Percentiles rank a stretch among this genome's conserved stretches.
These are phyloP conservation scores for Trachelus iudaicus DNA, from an alignment of 2,888 invertebrate species.

Conservation along the genomic window DNA sequence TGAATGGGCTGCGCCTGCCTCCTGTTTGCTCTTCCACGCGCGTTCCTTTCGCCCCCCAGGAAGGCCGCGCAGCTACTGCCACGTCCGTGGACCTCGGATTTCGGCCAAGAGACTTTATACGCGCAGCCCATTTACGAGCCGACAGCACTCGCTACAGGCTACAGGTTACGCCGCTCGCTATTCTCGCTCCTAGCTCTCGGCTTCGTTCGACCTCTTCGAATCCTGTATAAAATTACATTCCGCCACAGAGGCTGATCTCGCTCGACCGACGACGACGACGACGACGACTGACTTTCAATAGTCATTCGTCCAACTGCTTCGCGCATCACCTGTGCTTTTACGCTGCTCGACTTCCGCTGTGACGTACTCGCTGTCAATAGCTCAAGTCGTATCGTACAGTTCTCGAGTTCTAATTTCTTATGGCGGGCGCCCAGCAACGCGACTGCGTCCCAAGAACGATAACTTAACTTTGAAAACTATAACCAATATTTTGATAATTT, in stretches of 20 bases:
- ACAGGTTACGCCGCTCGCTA: too few relatives aligned
- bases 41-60: background rate
- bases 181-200: too few relatives aligned
- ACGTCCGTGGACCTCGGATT: constrained; percentile 16
- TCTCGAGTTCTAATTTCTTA: too few relatives aligned
- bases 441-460: too few relatives aligned
- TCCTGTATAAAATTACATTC: constrained; percentile 39
- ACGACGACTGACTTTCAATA: constrained; percentile 35
- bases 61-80: background rate
- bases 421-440: too few relatives aligned
- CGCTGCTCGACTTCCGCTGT: background rate
- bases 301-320: constrained; percentile 31
- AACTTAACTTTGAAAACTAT: too few relatives aligned
- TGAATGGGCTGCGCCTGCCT: constrained; percentile 9
- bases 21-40: constrained; percentile 4
- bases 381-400: too few relatives aligned
- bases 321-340: constrained; percentile 5
- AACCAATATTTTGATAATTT: too few relatives aligned
- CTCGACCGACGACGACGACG: constrained; percentile 23
- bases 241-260: constrained; percentile 4
- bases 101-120: too few relatives aligned
- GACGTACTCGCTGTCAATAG: too few relatives aligned
- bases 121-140: too few relatives aligned
- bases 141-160: too few relatives aligned
- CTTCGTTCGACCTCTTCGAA: constrained; percentile 22